Percentiles rank a stretch among this genome's conserved stretches.
Conservation (phyloP, 2,888 invertebrate species). For the Drosophila borborema region DNA sequence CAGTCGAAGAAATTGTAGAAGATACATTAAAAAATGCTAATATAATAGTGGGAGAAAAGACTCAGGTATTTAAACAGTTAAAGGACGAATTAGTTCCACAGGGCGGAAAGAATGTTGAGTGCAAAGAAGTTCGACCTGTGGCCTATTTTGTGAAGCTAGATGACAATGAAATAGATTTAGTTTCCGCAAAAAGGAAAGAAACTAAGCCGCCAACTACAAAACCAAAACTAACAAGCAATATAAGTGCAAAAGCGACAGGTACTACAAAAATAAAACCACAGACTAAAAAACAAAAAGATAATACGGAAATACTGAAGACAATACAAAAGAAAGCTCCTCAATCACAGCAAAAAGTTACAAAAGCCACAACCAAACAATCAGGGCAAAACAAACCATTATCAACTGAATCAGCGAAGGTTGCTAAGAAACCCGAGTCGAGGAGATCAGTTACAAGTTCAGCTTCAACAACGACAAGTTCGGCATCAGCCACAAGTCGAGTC, state of each 20-base stretch:
- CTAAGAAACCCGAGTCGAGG: constrained; percentile 60
- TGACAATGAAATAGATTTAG: constrained; percentile 31
- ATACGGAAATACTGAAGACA: constrained; percentile 36
- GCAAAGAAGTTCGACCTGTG: constrained; percentile 58
- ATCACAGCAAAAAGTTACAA: constrained; percentile 29
- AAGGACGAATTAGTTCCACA: not conserved
- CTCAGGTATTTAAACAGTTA: not conserved
- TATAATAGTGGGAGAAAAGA: not conserved
- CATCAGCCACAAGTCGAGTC: constrained; percentile 67
- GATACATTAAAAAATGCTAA: constrained; percentile 59
- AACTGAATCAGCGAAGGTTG: constrained; percentile 31
- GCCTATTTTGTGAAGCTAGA: constrained; percentile 78
- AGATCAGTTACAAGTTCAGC: constrained; percentile 71
- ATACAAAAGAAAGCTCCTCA: constrained; percentile 18
- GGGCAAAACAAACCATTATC: constrained; percentile 24
- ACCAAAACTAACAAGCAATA: constrained; percentile 11
- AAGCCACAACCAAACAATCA: constrained; percentile 21
- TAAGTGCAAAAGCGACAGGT: constrained; percentile 6
- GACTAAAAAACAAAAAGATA: constrained; percentile 26
- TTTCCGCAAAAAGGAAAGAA: constrained; percentile 23
- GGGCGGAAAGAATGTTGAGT: constrained; percentile 5
- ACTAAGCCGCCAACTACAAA: constrained; percentile 13
- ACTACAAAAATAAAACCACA: constrained; percentile 14
- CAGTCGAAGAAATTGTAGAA: constrained; percentile 62
- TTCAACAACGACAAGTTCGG: constrained; percentile 68